Evolutionary conservation across 1,140 invertebrate genomes (phyloP), one percentile per base, ranked within the genome.

Genomic region (Druon quercuslanigerum): DNA sequence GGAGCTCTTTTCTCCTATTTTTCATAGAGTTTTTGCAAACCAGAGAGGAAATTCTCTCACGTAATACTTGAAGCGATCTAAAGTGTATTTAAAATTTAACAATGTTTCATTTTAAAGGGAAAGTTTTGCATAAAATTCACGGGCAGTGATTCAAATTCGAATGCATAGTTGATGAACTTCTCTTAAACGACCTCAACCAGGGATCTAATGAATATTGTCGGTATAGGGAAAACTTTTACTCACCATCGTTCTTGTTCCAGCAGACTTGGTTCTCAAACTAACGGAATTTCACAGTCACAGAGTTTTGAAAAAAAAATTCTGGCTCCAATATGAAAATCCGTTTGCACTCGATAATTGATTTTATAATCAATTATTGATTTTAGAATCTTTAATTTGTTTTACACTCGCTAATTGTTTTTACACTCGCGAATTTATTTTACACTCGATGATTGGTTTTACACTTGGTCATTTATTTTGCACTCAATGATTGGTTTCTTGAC

Each of bases 121-220:
- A 20, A 66, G 60, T 66, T 66, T 66, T 66, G 25, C 60, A 66
- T 66, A 16, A 66, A 66, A 66, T 66, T 66, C 33, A 66, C 60
- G 60, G 33, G 16, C 60, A 66, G 60, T 25, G 60, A 66, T 66
- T 66, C 25, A 66, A 66, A 40, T 33, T 66, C 13, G 40, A 66
- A 66, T 66, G 60, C 60, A 66, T 66, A 66, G 25, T 66, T 66
- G 60, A 66, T 66, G 60, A 66, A 66, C 13, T 66, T 20, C 60
- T 66, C 60, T 40, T 66, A 66, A 66, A 66, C 60, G 60, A 66
- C 33, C 25, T 46, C 60, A 16, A 66, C 60, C 46, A 66, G 60
- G 16, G 60, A 66, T n/a, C 60, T 66, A 66, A 66, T 66, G 60
- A 66, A 25, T 66, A n/a, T 3, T 9, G 11, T 60, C 11, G 57